Conservation (phyloP, 1,140 invertebrate species). For the Popillia japonica region DNA sequence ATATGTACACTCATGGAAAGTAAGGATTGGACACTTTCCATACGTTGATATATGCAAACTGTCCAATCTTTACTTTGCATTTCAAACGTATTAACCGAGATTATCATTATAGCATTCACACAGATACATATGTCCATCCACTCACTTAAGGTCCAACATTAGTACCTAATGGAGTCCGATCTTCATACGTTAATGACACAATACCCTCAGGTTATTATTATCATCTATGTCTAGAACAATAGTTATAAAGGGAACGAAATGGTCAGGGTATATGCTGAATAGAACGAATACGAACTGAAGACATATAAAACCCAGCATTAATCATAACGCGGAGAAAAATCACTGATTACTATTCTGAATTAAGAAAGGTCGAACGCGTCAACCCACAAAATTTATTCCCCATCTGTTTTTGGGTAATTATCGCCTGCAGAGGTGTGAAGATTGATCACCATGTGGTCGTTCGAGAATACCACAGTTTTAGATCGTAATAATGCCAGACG, state of each 20-base stretch:
- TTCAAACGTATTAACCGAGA: not conserved
- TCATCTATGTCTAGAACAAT: not conserved
- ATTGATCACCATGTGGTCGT: not conserved
- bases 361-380: not conserved
- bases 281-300: not conserved
- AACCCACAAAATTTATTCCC: conserved; percentile 28
- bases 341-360: not conserved
- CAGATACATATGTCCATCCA: not conserved
- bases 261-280: not conserved
- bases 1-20: too few species aligned
- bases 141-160: not conserved
- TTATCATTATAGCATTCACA: not conserved
- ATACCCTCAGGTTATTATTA: not conserved
- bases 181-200: not conserved
- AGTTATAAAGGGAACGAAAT: not conserved
- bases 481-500: not conserved
- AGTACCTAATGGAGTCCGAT: not conserved
- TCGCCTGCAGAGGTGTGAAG: conserved; percentile 29
- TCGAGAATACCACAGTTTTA: not conserved
- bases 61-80: too few species aligned
- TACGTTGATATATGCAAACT: too few species aligned
- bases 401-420: conserved; percentile 29
- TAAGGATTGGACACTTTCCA: too few species aligned
- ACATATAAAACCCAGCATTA: not conserved
- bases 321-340: conserved; percentile 2